Conservation (phyloP, 2,113 vertebrate species). For the Pseudopipra pipra region DNA sequence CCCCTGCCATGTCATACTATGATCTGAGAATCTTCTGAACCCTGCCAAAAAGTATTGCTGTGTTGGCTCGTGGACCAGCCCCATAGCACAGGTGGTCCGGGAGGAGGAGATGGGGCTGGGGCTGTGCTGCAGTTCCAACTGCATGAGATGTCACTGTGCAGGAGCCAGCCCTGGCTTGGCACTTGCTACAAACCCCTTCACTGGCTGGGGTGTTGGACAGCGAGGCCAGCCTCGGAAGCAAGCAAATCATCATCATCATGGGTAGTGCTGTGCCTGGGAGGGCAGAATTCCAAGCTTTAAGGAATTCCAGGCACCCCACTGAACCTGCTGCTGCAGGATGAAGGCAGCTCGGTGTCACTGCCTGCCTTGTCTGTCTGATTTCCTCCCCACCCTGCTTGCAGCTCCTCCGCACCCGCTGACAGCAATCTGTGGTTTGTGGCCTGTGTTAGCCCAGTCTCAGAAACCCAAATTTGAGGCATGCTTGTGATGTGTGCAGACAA, state of each 20-base stretch:
- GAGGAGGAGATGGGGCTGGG: not conserved
- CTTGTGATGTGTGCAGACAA: not conserved
- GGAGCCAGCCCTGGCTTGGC: not conserved
- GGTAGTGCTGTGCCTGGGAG: not conserved
- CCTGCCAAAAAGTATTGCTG: not conserved
- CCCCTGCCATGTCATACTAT: not conserved
- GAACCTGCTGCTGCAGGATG: not conserved
- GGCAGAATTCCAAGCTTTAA: not conserved
- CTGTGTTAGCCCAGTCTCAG: not conserved
- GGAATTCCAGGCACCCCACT: not conserved
- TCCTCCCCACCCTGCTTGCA: not conserved
- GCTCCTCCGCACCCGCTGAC: not conserved
- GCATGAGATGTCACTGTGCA: not conserved
- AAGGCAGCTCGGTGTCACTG: not conserved
- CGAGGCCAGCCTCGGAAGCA: accelerated
- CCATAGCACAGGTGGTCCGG: not conserved
- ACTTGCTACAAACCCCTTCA: not conserved
- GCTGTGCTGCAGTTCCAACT: not conserved
- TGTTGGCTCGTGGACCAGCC: not conserved
- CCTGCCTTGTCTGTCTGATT: not conserved
- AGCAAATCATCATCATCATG: not conserved
- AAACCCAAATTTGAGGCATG: not conserved
- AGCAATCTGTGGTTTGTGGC: not conserved
- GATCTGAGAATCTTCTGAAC: not conserved
- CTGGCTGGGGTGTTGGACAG: not conserved